Conservation (phyloP, 2,888 invertebrate genomes). For the Ectropis crepuscularia region DNA sequence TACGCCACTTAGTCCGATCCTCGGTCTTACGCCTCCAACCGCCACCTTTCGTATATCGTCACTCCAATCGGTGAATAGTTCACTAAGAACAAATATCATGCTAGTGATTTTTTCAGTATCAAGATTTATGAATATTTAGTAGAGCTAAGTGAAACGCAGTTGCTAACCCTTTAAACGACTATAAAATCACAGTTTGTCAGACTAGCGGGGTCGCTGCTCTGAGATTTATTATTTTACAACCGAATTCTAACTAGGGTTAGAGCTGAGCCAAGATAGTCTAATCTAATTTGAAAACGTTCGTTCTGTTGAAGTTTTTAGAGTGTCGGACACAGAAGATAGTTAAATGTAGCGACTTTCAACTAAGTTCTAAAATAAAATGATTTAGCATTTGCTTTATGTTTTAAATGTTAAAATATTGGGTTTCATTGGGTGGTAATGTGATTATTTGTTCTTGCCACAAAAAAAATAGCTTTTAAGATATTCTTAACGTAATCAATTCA, state of each 20-base stretch:
- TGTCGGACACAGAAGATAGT: neutral
- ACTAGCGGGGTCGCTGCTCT: conserved; percentile 10
- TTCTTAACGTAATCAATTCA: too few relatives aligned
- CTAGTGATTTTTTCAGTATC: too few relatives aligned
- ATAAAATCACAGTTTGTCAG: conserved; percentile 22
- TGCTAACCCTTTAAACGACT: conserved; percentile 14
- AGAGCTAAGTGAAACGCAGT: conserved; percentile 6
- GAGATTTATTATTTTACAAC: conserved; percentile 24
- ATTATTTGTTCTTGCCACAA: too few relatives aligned
- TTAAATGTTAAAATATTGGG: too few relatives aligned
- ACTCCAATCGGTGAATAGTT: neutral
- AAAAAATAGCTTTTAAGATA: too few relatives aligned
- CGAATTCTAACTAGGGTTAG: conserved; percentile 21
- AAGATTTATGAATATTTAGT: neutral
- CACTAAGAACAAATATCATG: neutral
- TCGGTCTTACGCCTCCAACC: neutral
- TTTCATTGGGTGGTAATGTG: too few relatives aligned
- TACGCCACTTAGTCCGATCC: neutral
- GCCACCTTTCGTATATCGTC: neutral
- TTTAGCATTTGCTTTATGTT: too few relatives aligned
- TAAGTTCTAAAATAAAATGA: too few relatives aligned
- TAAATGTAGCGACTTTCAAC: neutral
- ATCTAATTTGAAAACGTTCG: conserved; percentile 20
- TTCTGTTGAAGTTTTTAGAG: conserved; percentile 3
- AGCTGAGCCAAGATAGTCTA: conserved; percentile 21